Evolutionary conservation across 2,797 vertebrate genomes (phyloP), one percentile per base, ranked within the genome.

Genomic region (Sylvia borin): DNA sequence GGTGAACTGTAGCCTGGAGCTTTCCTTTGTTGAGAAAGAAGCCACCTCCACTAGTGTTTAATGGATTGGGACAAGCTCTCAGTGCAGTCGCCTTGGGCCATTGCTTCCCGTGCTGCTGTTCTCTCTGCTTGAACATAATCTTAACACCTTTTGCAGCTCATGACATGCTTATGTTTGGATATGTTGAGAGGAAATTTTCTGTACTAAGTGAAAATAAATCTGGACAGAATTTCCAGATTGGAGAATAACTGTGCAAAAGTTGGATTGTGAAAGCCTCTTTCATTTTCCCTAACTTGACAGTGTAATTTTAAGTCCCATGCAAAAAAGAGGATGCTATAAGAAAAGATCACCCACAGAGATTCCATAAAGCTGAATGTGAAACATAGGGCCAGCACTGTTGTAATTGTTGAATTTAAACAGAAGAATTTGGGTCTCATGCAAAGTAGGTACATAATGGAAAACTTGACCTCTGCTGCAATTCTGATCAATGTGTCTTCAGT

Each of bases 51-150:
- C 64, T 57, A 47, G 73, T 67, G 45, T 86, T 85, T 95, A 94
- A 96, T 95, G 91, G 88, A 15, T 54, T 96, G 91, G 95, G 95
- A 95, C 95, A 96, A 90, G 88, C 66, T 90, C 91, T 85, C 80
- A 85, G 67, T 76, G 67, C 57, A 64, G 92, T 71, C 0, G 10
- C 95, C 92, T 76, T 36, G 85, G 91, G 96, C 65, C 55, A 14
- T 72, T 81, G 73, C 80, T 95, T 92, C 80, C 85, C 9, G 10
- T 75, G 79, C 70, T 91, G 75, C 73, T 84, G 62, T 61, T 94
- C 85, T 74, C 77, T 66, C 57, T 93, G 83, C 66, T 53, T 79
- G 53, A 93, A 48, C 14, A 3, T 51, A 73, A 88, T 90, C 90
- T 81, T 73, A 92, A 67, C 85, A 82, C 88, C 92, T 94, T 88